Evolutionary conservation across 2,113 vertebrate species (phyloP), one percentile per base, ranked within the genome.

Genomic region (Nibea coibor): DNA sequence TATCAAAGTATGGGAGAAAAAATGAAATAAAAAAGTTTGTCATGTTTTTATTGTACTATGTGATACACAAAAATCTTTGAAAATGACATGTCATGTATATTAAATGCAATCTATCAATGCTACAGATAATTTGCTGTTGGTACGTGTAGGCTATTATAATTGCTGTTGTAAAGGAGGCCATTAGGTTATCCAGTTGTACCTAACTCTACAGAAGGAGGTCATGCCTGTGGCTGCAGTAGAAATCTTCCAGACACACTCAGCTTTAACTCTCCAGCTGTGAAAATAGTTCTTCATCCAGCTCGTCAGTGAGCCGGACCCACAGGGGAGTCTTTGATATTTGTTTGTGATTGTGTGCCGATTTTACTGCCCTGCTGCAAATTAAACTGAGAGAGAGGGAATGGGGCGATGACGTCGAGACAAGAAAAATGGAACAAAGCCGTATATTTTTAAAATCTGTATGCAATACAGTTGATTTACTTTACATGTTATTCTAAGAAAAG

Each of bases 181-280:
- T 67, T 20, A n/a, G 7, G 3, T 77, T 76, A 70, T 64, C 10
- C 5, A 54, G 57, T 53, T 75, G 22, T 28, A 20, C 39, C n/a
- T 67, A 15, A 62, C 19, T 17, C 42, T 45, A 26, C 47, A 48
- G 20, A 15, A 58, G 58, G 8, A 66, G 43, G 67, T 66, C 7
- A n/a, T 35, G 50, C 10, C 17, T 75, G n/a, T 67, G 42, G 39
- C 70, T 58, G 48, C 20, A 42, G 45, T 15, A 65, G 48, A 75
- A 70, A 73, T n/a, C 53, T 72, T 78, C 48, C 64, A 83, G 26
- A 74, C 74, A 64, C 35, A 75, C 61, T 22, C 35, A 67, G 61
- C 84, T 83, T 75, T 45, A 67, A 67, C 45, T 81, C 53, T 86
- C 83, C 89, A 90, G 88, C 84, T 91, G 87, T 89, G 69, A 88